Evolutionary conservation across 2,888 invertebrate genomes (phyloP), one percentile per base, ranked within the genome.

Genomic region (Parelbella ahira): DNA sequence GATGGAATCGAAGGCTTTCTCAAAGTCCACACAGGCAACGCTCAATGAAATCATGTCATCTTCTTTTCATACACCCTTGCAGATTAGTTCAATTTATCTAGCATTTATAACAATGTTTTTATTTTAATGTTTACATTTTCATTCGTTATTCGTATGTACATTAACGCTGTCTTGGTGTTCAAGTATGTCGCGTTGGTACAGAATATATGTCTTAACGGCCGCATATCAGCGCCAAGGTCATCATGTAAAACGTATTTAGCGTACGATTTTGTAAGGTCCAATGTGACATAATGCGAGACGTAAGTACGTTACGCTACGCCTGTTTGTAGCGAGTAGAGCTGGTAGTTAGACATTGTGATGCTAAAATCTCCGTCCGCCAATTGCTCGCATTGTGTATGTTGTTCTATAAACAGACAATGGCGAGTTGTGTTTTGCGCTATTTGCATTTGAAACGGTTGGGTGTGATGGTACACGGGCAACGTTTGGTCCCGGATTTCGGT

Each of bases 181-280:
- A n/a, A n/a, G 15, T 15, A 15, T 15, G 15, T 15, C 4, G 4
- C 15, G 15, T 15, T n/a, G n/a, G n/a, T n/a, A n/a, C 15, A 15
- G 4, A 15, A 15, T 4, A 15, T 3, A 15, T 15, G 15, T 15
- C 15, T 15, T n/a, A 15, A 15, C 4, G 15, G 15, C 2, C 30
- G 19, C 39, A 32, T 9, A 25, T 13, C 7, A 27, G 7, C 20
- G 2, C 6, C 41, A 41, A 41, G 41, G 41, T 11, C 10, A 5
- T n/a, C 12, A 12, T 12, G 39, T 33, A 20, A 41, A 41, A 41
- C 28, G 33, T 33, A 28, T 41, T 41, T 21, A 41, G 25, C 19
- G 13, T 33, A 33, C 33, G 15, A 41, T 41, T 41, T 41, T 27
- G 41, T 41, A 10, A 41, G 32, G 41, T 33, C 41, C 41, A 27